A percentile compares a stretch with the other conserved stretches of the same genome.
These are phyloP conservation scores for Drosophila sechellia DNA, from an alignment of 1,140 invertebrate species.

Conservation along the genomic window DNA sequence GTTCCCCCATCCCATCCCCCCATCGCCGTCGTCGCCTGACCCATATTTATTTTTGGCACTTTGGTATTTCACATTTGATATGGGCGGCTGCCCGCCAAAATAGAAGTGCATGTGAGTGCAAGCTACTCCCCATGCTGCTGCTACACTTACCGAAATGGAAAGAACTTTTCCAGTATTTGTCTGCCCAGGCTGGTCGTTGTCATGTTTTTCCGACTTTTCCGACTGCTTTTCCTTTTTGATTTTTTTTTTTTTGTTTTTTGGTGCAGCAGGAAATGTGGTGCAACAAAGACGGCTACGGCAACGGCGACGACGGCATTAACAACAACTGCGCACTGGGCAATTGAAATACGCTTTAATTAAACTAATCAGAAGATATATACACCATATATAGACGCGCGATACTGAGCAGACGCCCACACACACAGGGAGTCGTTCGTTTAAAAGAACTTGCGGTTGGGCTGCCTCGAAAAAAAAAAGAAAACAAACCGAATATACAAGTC, in stretches of 20 bases:
- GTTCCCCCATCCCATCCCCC: conserved; percentile 5
- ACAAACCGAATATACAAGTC: conserved; percentile 1
- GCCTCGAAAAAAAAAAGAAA: not conserved
- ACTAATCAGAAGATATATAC: conserved; percentile 74
- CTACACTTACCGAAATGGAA: conserved; percentile 72
- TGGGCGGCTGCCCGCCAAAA: not conserved
- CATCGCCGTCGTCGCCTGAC: conserved; percentile 53
- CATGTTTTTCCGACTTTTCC: conserved; percentile 46
- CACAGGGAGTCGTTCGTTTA: conserved; percentile 19
- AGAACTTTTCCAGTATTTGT: conserved; percentile 77
- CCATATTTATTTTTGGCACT: conserved; percentile 80
- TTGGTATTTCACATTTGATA: conserved; percentile 28
- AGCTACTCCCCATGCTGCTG: too few relatives aligned
- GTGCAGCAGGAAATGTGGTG: conserved; percentile 48
- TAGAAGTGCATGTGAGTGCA: not conserved
- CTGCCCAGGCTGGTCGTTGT: conserved; percentile 72
- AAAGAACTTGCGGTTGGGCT: conserved; percentile 6
- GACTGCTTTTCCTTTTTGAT: not conserved
- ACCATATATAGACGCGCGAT: conserved; percentile 29
- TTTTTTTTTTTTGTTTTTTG: conserved; percentile 5
- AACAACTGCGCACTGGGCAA: conserved; percentile 70
- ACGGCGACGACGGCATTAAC: conserved; percentile 20
- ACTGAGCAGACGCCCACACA: conserved; percentile 57
- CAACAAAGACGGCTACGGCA: conserved; percentile 28
- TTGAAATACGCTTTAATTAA: conserved; percentile 81